These are phyloP conservation scores for Cyprinodon diabolis DNA, from an alignment of 2,797 vertebrate genomes.

Conservation along the genomic window DNA sequence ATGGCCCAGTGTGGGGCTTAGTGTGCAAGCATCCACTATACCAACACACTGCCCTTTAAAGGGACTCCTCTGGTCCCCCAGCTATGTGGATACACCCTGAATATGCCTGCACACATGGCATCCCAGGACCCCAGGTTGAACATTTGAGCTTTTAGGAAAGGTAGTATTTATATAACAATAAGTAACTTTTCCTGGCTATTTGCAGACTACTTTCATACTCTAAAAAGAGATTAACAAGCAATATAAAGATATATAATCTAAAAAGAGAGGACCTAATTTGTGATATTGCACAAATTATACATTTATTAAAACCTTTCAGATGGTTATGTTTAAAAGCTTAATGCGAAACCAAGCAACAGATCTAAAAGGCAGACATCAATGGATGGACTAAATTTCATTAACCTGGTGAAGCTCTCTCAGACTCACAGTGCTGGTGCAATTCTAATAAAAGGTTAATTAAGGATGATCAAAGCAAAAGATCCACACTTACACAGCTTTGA, in stretches of 20 bases:
- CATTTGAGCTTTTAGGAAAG: conserved; percentile 32
- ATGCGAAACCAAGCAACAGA: conserved; percentile 33
- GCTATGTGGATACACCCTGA: conserved; percentile 64
- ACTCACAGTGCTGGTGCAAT: conserved; percentile 39
- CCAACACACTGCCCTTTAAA: conserved; percentile 79
- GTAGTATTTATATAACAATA: conserved; percentile 33
- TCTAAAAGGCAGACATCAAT: conserved; percentile 44
- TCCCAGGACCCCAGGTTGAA: conserved; percentile 33
- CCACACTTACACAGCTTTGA: neutral
- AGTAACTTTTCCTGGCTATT: conserved; percentile 34
- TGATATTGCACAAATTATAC: conserved; percentile 28
- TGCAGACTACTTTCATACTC: conserved; percentile 20
- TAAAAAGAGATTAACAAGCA: conserved; percentile 17
- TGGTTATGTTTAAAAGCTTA: conserved; percentile 40
- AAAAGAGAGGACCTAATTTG: conserved; percentile 5
- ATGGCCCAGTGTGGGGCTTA: conserved; percentile 75
- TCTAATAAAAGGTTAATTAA: conserved; percentile 21
- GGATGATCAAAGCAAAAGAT: conserved; percentile 39
- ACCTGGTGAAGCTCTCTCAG: conserved; percentile 46
- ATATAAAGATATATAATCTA: conserved; percentile 19
- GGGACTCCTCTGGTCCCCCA: conserved; percentile 69
- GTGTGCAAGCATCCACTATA: conserved; percentile 77
- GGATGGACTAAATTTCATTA: conserved; percentile 44
- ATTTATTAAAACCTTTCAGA: conserved; percentile 42
- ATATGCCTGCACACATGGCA: conserved; percentile 53